phyloP scores from a whole-genome alignment of 2,797 vertebrate genomes.

The Pristis pectinata region DNA sequence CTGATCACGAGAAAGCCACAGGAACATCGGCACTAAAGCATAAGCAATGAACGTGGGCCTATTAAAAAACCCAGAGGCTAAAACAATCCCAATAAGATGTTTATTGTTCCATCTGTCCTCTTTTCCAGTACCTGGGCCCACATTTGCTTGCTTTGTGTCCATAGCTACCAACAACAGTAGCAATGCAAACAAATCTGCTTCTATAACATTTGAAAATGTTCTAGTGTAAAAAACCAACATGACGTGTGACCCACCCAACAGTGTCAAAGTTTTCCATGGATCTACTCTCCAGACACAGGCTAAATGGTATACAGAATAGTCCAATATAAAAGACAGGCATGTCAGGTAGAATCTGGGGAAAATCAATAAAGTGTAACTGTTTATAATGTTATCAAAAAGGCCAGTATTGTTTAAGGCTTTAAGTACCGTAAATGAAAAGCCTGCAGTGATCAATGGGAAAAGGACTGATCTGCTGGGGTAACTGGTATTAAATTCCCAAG shows the following conservation, averaged over 20 bases:
- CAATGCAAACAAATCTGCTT: slow-evolving; percentile 59
- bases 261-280: slow-evolving; percentile 54
- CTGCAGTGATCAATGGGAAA: slow-evolving; percentile 61
- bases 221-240: slow-evolving; percentile 64
- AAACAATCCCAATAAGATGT: slow-evolving; percentile 52
- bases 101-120: slow-evolving; percentile 37
- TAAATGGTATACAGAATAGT: slow-evolving; percentile 51
- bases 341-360: slow-evolving; percentile 60
- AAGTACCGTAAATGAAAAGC: slow-evolving; percentile 59
- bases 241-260: slow-evolving; percentile 59
- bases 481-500: slow-evolving; percentile 62
- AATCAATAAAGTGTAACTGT: slow-evolving; percentile 58
- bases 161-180: slow-evolving; percentile 54
- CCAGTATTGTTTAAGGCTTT: slow-evolving; percentile 51
- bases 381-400: slow-evolving; percentile 45
- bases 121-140: slow-evolving; percentile 25
- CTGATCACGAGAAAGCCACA: slow-evolving; percentile 48
- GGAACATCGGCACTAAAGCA: slow-evolving; percentile 57
- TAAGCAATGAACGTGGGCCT: slow-evolving; percentile 63
- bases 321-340: slow-evolving; percentile 56
- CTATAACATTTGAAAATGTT: slow-evolving; percentile 58
- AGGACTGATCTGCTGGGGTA: slow-evolving; percentile 59
- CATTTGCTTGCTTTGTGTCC: background rate
- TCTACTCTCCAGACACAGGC: slow-evolving; percentile 54
- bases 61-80: slow-evolving; percentile 62